Conservation (phyloP, 2,113 vertebrate species). For the Origma solitaria region DNA sequence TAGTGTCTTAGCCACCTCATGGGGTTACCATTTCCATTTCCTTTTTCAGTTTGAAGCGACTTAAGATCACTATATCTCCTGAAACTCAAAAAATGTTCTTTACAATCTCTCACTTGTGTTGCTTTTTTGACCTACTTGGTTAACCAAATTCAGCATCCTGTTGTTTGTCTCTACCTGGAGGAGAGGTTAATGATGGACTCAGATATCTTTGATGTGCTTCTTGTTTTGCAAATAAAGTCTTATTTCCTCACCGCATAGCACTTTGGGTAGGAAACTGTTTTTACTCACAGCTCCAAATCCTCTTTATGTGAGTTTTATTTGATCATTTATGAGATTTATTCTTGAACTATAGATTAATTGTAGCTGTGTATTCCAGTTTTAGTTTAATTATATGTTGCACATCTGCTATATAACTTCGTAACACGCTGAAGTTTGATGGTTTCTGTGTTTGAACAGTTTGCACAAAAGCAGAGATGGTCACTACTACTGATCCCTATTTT, state of each 20-base stretch:
- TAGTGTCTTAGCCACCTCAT: not conserved
- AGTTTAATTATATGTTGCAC: not conserved
- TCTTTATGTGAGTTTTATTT: not conserved
- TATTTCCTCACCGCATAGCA: not conserved
- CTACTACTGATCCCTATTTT: not conserved
- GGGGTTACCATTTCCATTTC: not conserved
- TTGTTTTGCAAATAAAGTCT: not conserved
- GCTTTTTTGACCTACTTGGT: constrained; percentile 50
- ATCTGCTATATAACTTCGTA: not conserved
- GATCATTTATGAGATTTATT: not conserved
- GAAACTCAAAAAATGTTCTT: not conserved
- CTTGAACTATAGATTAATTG: not conserved
- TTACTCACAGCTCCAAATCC: not conserved
- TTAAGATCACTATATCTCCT: not conserved
- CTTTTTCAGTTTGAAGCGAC: not conserved
- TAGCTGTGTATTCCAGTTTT: not conserved
- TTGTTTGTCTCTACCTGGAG: not conserved
- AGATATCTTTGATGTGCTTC: not conserved
- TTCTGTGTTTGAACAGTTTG: not conserved
- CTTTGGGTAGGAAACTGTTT: not conserved
- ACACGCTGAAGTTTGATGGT: not conserved
- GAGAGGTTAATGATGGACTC: not conserved
- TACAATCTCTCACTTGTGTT: not conserved
- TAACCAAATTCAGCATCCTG: constrained; percentile 25
- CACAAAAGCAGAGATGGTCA: not conserved